Evolutionary conservation across 2,797 vertebrate species (phyloP).

Genomic region (Sebastes umbrosus): DNA sequence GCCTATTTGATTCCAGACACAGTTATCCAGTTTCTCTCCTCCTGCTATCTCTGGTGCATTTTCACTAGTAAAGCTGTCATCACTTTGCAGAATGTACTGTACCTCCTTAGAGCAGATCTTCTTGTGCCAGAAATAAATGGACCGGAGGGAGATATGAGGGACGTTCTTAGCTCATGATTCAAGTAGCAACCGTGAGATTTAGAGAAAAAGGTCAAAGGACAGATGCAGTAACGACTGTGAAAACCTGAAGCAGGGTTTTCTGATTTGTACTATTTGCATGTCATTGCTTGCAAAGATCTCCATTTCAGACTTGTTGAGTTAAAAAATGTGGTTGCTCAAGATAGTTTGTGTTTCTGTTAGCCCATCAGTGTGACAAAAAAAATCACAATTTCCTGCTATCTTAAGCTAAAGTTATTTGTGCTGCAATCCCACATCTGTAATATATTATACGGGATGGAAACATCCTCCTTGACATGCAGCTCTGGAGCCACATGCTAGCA

Average conservation of each 20-base stretch:
- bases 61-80: background rate
- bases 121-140: conserved; percentile 58
- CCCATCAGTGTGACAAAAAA: background rate
- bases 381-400: background rate
- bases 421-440: background rate
- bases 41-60: conserved; percentile 3
- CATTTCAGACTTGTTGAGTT: background rate
- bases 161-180: conserved; percentile 31
- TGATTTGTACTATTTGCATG: background rate
- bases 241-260: background rate
- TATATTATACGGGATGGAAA: background rate
- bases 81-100: conserved; percentile 15
- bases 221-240: background rate
- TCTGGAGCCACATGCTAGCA: background rate
- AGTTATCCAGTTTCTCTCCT: conserved; percentile 5
- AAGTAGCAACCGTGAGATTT: conserved; percentile 10
- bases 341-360: background rate
- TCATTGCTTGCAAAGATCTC: background rate
- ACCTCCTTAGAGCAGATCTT: conserved; percentile 30
- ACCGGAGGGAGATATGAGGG: conserved; percentile 32
- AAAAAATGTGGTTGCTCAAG: background rate
- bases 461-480: background rate
- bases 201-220: conserved; percentile 35
- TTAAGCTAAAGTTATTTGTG: background rate
- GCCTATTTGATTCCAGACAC: background rate